A percentile compares a stretch with the other conserved stretches of the same genome.
Evolutionary conservation across 2,888 invertebrate genomes (phyloP).

Genomic region (Dexiosoma caninum): DNA sequence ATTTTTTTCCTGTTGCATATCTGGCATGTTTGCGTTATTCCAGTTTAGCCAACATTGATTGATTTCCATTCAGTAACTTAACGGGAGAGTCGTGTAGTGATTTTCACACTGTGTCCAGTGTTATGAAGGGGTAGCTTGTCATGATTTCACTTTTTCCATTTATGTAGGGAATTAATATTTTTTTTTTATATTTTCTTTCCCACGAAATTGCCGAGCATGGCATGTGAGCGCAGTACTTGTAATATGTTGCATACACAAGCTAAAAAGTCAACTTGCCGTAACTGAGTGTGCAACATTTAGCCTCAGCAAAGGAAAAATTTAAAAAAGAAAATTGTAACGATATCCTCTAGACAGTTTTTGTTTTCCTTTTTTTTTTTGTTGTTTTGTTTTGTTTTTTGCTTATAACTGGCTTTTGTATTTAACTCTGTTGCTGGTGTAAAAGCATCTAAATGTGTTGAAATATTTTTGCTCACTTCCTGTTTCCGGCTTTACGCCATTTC

Average conservation of each 20-base stretch:
- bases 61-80: constrained; percentile 30
- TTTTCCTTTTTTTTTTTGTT: neutral
- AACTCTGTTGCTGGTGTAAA: neutral
- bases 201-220: constrained; percentile 21
- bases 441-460: constrained; percentile 53
- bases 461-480: constrained; percentile 59
- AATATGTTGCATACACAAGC: constrained; percentile 29
- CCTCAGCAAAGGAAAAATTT: neutral
- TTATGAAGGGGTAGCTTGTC: neutral
- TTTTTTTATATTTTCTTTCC: neutral
- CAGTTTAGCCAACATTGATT: constrained; percentile 24
- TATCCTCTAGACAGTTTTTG: neutral
- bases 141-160: constrained; percentile 35
- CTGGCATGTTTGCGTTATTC: neutral
- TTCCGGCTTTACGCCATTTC: constrained; percentile 55
- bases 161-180: too few relatives aligned
- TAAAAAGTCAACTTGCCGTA: constrained; percentile 24
- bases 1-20: neutral
- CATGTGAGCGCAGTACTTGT: constrained; percentile 5
- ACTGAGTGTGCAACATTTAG: constrained; percentile 25
- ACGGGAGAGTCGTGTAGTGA: neutral
- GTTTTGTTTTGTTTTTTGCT: too few relatives aligned
- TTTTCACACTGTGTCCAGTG: neutral
- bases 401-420: neutral
- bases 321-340: neutral